Evolutionary conservation across 2,113 vertebrate species (phyloP), one percentile per base, ranked within the genome.

Genomic region (Upupa epops): DNA sequence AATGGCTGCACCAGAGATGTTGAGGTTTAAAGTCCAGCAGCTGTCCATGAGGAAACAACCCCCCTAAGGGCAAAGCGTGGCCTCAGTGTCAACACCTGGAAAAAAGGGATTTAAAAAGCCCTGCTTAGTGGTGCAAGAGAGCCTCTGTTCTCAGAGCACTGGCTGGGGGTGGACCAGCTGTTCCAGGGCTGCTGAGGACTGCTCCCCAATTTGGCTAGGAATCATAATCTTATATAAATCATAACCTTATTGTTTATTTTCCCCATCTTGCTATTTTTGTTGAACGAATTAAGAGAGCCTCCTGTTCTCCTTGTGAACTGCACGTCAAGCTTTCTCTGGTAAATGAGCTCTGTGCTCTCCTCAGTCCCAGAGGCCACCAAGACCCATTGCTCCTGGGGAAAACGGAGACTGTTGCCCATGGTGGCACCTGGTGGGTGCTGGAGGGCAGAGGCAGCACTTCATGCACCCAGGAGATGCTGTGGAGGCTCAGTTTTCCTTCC

Each of bases 1-100:
- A 91, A 81, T 48, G 24, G 61, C 66, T 80, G 10, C 89, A 42
- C 8, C 28, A 55, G 51, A 48, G 65, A 54, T 58, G 82, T 71
- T 79, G 69, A 92, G 73, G 96, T 94, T 95, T 95, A 97, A 96
- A 97, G 97, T 96, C 93, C 97, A 94, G 31, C 97, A 94, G 31
- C n/a, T 84, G 74, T 42, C 74, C 37, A 45, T 59, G 83, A 76
- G 70, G 87, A 95, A 92, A 96, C 94, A 94, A 92, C 95, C 58
- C 40, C 13, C 63, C 59, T 37, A 32, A 80, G 77, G 59, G 75
- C 88, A 93, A 88, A 86, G 56, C 66, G 37, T 61, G n/a, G 3
- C 48, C n/a, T 65, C 69, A 77, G 18, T 52, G 91, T 96, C 90
- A 96, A 93, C 76, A 95, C 19, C 14, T 5, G n/a, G 29, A 3